Conservation (phyloP, 1,140 invertebrate species). For the Leptopilina clavipes region DNA sequence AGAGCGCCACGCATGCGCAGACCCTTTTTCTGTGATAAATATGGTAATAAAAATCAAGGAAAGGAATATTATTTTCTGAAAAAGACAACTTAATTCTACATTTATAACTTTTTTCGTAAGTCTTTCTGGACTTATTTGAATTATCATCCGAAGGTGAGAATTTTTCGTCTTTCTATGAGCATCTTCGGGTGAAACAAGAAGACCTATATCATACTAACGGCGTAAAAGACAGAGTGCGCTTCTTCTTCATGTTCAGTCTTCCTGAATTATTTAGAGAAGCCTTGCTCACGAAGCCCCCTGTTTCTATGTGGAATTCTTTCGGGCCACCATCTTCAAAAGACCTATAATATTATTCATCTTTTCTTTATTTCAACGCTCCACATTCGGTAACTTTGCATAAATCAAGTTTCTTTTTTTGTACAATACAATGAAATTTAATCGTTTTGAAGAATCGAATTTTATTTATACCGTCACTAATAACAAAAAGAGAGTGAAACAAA, state of each 20-base stretch:
- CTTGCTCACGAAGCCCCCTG: conserved; percentile 15
- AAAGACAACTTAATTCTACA: background rate
- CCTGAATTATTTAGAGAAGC: conserved; percentile 41
- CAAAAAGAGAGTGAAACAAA: too few relatives aligned
- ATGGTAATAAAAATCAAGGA: background rate
- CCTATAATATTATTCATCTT: conserved; percentile 52
- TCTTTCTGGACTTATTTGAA: conserved; percentile 8
- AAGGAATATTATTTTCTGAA: background rate
- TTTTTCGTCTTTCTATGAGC: background rate
- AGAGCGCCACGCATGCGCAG: too few relatives aligned
- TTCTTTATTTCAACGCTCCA: conserved; percentile 48
- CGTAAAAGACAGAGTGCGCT: conserved; percentile 40
- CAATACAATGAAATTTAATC: too few relatives aligned
- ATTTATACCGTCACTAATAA: too few relatives aligned
- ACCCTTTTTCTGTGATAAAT: too few relatives aligned
- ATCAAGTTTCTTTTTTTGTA: conserved; percentile 42
- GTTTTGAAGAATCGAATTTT: too few relatives aligned
- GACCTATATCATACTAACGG: conserved; percentile 36
- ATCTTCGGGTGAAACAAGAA: background rate
- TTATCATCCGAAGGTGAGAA: conserved; percentile 3
- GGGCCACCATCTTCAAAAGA: conserved; percentile 33
- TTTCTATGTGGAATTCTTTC: conserved; percentile 32
- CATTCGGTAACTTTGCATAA: conserved; percentile 45
- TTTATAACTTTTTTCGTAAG: background rate
- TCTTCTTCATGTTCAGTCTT: conserved; percentile 35